Percentiles rank a stretch among this genome's conserved stretches.
Evolutionary conservation across 2,797 vertebrate genomes (phyloP).

Genomic region (Mormyrops attenuatus): DNA sequence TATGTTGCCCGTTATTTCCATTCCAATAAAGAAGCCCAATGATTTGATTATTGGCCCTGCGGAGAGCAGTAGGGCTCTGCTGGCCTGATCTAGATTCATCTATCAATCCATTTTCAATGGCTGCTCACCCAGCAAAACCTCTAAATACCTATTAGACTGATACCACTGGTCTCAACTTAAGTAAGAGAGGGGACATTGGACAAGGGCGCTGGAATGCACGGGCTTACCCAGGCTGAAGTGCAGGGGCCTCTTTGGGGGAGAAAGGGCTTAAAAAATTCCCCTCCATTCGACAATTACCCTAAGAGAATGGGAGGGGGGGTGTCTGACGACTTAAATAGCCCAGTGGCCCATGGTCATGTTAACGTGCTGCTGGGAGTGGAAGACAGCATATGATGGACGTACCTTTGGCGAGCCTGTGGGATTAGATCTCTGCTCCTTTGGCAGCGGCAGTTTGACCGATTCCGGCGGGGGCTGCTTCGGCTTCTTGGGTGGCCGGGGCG

Average conservation of each 20-base stretch:
- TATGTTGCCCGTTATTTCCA: not conserved
- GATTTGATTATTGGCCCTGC: not conserved
- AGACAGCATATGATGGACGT: not conserved
- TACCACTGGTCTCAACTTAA: not conserved
- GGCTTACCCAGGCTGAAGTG: not conserved
- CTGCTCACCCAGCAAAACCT: not conserved
- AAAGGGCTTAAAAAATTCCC: not conserved
- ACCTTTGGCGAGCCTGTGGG: constrained; percentile 54
- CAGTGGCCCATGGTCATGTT: not conserved
- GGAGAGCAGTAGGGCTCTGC: not conserved
- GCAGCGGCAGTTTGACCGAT: constrained; percentile 20
- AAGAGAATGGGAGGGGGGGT: not conserved
- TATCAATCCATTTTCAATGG: not conserved
- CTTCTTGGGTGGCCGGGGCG: constrained; percentile 76
- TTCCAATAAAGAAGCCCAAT: not conserved
- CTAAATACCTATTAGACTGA: not conserved
- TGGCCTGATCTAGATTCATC: not conserved
- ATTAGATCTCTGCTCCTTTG: constrained; percentile 23
- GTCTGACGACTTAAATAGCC: not conserved
- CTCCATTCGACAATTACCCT: not conserved
- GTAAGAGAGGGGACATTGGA: not conserved
- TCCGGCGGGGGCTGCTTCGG: constrained; percentile 42
- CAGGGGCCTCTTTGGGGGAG: not conserved
- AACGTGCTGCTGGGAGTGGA: not conserved
- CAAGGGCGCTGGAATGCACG: not conserved